Conservation (phyloP, 2,888 invertebrate genomes). For the Bombyx huttoni region DNA sequence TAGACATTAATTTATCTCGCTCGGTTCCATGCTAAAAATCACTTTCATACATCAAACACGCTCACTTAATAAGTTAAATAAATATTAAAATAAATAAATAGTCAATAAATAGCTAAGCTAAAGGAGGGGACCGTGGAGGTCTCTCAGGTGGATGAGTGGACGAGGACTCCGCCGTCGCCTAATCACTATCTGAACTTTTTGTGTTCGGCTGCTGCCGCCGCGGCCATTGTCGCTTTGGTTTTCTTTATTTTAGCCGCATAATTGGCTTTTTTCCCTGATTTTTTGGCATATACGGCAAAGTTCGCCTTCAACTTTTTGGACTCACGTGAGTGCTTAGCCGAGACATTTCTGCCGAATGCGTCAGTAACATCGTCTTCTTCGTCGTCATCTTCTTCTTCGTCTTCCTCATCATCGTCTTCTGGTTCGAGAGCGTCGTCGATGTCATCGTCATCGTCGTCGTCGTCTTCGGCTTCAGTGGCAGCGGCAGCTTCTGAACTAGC, state of each 20-base stretch:
- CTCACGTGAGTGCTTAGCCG: constrained; percentile 82
- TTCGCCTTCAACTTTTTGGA: constrained; percentile 77
- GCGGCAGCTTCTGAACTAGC: constrained; percentile 40
- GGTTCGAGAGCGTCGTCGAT: constrained; percentile 70
- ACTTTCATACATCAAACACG: constrained; percentile 66
- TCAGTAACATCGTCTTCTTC: constrained; percentile 77
- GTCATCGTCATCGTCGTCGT: constrained; percentile 74
- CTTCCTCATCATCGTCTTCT: constrained; percentile 78
- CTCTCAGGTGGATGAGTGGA: constrained; percentile 61
- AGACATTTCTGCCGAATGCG: constrained; percentile 69
- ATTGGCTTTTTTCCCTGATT: constrained; percentile 63
- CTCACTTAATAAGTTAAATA: constrained; percentile 75
- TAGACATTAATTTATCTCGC: constrained; percentile 72
- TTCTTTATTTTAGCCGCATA: constrained; percentile 66
- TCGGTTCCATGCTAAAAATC: constrained; percentile 54
- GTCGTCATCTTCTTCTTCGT: constrained; percentile 77
- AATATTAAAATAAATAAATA: constrained; percentile 73
- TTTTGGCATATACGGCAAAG: constrained; percentile 54
- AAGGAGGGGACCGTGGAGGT: constrained; percentile 57
- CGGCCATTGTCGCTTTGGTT: constrained; percentile 63
- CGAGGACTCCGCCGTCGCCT: constrained; percentile 33
- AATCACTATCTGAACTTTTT: constrained; percentile 72
- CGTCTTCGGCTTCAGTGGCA: constrained; percentile 59
- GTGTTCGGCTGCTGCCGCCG: constrained; percentile 58
- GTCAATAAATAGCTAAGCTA: constrained; percentile 73